A percentile compares a stretch with the other conserved stretches of the same genome.
phyloP scores from a whole-genome alignment of 2,888 invertebrate species.

The Mesochorus sp. region DNA sequence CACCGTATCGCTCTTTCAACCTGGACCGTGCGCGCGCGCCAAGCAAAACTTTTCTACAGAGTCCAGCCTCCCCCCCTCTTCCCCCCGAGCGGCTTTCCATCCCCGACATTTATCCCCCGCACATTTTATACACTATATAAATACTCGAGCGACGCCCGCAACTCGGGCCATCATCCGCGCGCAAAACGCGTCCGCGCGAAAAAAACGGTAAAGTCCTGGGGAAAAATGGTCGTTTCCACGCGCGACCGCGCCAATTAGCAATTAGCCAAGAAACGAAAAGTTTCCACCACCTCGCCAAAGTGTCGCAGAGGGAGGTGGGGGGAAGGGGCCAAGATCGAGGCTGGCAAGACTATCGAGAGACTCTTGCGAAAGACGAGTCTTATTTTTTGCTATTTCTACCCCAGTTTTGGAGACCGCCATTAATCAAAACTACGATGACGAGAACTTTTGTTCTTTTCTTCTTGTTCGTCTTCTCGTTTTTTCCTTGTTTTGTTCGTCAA shows the following conservation, averaged over 20 bases:
- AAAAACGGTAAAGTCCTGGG: conserved; percentile 34
- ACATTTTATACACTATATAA: conserved; percentile 8
- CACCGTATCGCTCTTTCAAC: conserved; percentile 52
- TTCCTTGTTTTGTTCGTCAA: not conserved
- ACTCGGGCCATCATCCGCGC: conserved; percentile 4
- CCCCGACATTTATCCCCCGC: not conserved
- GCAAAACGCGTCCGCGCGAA: not conserved
- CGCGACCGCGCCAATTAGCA: conserved; percentile 54
- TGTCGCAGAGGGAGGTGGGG: no score
- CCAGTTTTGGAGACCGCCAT: not conserved
- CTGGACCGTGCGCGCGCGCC: conserved; percentile 11
- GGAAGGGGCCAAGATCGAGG: not conserved
- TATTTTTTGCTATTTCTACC: not conserved
- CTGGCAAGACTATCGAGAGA: not conserved
- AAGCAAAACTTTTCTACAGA: conserved; percentile 51
- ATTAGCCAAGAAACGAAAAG: conserved; percentile 41
- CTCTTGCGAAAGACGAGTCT: not conserved
- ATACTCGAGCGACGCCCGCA: not conserved
- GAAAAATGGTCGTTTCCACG: conserved; percentile 39
- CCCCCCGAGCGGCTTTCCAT: conserved; percentile 28
- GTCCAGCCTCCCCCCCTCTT: conserved; percentile 9
- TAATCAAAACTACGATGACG: not conserved
- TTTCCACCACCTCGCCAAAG: conserved; percentile 13
- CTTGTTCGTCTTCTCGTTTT: not conserved
- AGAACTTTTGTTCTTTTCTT: not conserved